Percentiles rank a stretch among this genome's conserved stretches.
Conservation (phyloP, 1,140 invertebrate genomes). For the Amphibalanus amphitrite region DNA sequence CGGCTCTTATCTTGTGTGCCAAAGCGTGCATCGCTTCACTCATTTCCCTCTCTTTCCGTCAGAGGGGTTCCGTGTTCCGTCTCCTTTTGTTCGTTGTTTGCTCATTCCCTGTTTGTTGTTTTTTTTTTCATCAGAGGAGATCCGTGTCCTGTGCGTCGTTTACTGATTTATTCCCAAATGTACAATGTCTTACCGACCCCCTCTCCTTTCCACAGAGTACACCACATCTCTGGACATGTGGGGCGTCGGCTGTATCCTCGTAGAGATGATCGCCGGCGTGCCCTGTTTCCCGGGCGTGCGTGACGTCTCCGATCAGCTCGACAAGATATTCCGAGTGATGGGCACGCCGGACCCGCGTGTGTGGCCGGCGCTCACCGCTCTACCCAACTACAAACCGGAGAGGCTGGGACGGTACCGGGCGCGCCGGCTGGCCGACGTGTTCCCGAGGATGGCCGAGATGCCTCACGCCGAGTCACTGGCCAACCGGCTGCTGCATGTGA, state of each 20-base stretch:
- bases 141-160: no score
- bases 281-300: constrained; percentile 89
- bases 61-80: no score
- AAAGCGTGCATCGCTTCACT: no score
- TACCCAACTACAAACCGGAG: constrained; percentile 69
- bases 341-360: constrained; percentile 80
- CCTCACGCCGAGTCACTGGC: constrained; percentile 75
- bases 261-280: constrained; percentile 88
- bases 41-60: no score
- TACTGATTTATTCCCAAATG: no score
- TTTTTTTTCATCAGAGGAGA: no score
- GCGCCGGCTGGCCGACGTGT: constrained; percentile 61
- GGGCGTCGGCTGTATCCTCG: constrained; percentile 96
- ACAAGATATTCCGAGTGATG: constrained; percentile 83
- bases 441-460: constrained; percentile 72
- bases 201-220: constrained; percentile 41
- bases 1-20: no score
- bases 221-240: constrained; percentile 82
- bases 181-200: no score
- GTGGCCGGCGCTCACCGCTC: constrained; percentile 70
- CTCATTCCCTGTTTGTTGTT: no score
- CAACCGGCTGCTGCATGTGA: constrained; percentile 50
- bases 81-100: no score
- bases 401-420: constrained; percentile 55
- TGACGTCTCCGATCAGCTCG: constrained; percentile 86